Base-by-base conservation (phyloP, 2,888 invertebrate genomes). In the Mesochorus sp. region DNA sequence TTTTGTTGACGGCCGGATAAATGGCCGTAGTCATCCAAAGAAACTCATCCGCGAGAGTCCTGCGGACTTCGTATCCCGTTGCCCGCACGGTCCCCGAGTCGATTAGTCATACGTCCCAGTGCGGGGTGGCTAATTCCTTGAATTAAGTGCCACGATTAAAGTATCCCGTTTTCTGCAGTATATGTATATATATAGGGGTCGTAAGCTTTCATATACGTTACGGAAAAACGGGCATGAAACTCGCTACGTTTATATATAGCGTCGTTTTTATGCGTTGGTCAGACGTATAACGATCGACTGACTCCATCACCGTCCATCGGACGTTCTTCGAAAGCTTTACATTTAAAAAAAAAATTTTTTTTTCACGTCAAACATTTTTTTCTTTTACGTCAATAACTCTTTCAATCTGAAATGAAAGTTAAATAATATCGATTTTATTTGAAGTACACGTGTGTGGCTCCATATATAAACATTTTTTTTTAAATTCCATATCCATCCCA, bases 121-220 rank as follows among this genome's bases (percentile, higher is more conserved):
- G 68, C 53, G 39, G 44, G 47, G 17, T 67, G 19, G 42, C 49
- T 59, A 64, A 71, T 76, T 31, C 76, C 64, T 49, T 31, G 44
- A 70, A 76, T 76, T 66, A 57, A 76, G 49, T 64, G 51, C 57
- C 57, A 12, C 70, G 59, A 76, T 76, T 76, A 76, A 51, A 62
- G 14, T 17, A 39, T 49, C 55, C 49, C 47, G 21, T 44, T 64
- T 26, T 51, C 51, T 6, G 51, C 31, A 31, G 31, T 4, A 31
- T 31, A 31, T 31, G 6, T 31, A 31, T 31, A 31, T 31, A 31
- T 31, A 31, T 31, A 31, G 3, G 6, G 3, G 28, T 14, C 42
- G 17, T 5, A 44, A 10, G 47, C 62, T 47, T 34, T n/a, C n/a
- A n/a, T n/a, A 21, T 19, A 59, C 31, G 74, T 61, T 67, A 67